Conservation (phyloP, 2,797 vertebrate genomes). For the Sebastes flavidus region DNA sequence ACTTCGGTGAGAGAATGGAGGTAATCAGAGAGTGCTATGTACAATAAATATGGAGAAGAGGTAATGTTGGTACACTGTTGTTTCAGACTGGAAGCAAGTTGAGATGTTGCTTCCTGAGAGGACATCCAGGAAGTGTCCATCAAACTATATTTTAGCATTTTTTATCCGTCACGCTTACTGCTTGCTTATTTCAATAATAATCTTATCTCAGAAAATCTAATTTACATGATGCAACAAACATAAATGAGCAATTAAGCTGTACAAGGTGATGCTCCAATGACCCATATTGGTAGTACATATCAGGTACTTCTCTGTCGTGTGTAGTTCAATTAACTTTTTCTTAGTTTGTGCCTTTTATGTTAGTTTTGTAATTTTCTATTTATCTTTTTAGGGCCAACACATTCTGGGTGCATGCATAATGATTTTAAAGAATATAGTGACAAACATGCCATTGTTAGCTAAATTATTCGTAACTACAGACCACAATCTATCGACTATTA, state of each 20-base stretch:
- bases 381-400: background rate
- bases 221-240: background rate
- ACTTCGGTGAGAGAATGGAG: constrained; percentile 24
- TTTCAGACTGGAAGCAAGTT: constrained; percentile 7
- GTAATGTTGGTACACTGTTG: constrained; percentile 4
- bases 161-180: background rate
- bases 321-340: rapidly evolving
- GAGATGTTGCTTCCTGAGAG: background rate
- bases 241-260: background rate
- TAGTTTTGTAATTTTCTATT: background rate
- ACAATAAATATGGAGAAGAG: constrained; percentile 33
- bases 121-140: background rate
- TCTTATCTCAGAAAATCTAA: background rate
- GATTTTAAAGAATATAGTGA: background rate
- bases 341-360: background rate
- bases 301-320: background rate
- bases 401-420: background rate
- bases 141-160: background rate
- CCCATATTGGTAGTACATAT: background rate
- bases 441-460: background rate
- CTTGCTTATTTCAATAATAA: background rate
- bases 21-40: constrained; percentile 6
- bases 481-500: background rate
- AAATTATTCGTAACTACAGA: background rate
- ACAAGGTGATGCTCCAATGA: background rate